Evolutionary conservation across 2,113 vertebrate genomes (phyloP).

Genomic region (Hucho hucho): DNA sequence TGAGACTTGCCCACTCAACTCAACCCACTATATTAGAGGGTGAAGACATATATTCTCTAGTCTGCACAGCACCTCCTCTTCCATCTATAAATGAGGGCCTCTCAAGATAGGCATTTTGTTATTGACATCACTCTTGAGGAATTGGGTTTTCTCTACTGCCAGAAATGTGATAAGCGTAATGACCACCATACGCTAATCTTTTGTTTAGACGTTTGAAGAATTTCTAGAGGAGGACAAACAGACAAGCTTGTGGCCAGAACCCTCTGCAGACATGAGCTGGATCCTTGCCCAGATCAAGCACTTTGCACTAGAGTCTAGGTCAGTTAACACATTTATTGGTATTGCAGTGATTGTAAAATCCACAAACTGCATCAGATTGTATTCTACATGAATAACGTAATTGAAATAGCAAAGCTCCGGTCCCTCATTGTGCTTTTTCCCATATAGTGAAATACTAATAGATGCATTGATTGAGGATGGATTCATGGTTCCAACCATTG

Average conservation of each 20-base stretch:
- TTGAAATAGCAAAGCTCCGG: neutral
- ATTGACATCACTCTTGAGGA: neutral
- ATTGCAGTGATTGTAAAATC: neutral
- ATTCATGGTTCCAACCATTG: conserved; percentile 86
- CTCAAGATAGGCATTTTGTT: no score
- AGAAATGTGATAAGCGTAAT: no score
- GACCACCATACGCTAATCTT: no score
- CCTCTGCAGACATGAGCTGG: conserved; percentile 83
- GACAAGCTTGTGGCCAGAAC: conserved; percentile 63
- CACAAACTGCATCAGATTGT: neutral
- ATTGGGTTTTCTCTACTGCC: neutral
- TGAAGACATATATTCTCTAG: no score
- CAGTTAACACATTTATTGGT: conserved; percentile 1
- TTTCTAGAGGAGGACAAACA: conserved; percentile 40
- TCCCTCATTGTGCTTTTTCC: neutral
- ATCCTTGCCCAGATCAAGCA: conserved; percentile 87
- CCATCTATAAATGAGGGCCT: neutral
- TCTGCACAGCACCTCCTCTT: neutral
- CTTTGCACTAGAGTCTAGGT: conserved; percentile 81
- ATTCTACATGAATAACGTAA: neutral
- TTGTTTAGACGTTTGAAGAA: conserved; percentile 39
- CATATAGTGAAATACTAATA: conserved; percentile 69
- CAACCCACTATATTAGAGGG: no score
- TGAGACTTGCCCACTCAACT: no score
- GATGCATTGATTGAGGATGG: conserved; percentile 85